Percentiles rank a stretch among this genome's conserved stretches.
Conservation (phyloP, 1,140 invertebrate genomes). For the Temnothorax nylanderi region DNA sequence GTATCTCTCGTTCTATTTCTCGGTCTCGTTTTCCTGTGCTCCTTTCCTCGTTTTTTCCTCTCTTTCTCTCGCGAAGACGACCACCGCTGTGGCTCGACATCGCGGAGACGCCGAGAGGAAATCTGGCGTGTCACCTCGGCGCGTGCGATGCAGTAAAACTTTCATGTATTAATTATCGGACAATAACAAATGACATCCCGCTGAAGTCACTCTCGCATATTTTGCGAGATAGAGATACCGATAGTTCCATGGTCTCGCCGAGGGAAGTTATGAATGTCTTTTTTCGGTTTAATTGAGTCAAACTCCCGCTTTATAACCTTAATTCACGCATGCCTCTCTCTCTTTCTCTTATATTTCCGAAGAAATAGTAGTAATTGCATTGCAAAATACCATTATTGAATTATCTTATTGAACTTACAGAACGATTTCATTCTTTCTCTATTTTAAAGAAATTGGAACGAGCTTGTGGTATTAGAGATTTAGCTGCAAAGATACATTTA, state of each 20-base stretch:
- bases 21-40: conserved; percentile 1
- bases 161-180: conserved; percentile 81
- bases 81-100: not conserved
- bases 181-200: conserved; percentile 73
- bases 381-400: not conserved
- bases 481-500: not conserved
- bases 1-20: conserved; percentile 13
- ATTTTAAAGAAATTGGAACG: not conserved
- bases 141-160: conserved; percentile 75
- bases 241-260: not conserved
- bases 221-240: not conserved
- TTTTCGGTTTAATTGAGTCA: not conserved
- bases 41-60: conserved; percentile 18
- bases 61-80: not conserved
- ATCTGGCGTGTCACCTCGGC: conserved; percentile 53
- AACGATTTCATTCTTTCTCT: not conserved
- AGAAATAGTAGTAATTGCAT: not conserved
- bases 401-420: not conserved
- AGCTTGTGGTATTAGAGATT: not conserved
- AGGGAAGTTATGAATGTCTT: not conserved
- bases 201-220: not conserved
- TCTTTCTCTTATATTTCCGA: not conserved
- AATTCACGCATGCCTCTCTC: not conserved
- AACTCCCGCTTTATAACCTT: conserved; percentile 1
- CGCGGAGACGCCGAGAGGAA: not conserved